A percentile compares a stretch with the other conserved stretches of the same genome.
Evolutionary conservation across 2,888 invertebrate species (phyloP).

Genomic region (Agonopterix heracliana): DNA sequence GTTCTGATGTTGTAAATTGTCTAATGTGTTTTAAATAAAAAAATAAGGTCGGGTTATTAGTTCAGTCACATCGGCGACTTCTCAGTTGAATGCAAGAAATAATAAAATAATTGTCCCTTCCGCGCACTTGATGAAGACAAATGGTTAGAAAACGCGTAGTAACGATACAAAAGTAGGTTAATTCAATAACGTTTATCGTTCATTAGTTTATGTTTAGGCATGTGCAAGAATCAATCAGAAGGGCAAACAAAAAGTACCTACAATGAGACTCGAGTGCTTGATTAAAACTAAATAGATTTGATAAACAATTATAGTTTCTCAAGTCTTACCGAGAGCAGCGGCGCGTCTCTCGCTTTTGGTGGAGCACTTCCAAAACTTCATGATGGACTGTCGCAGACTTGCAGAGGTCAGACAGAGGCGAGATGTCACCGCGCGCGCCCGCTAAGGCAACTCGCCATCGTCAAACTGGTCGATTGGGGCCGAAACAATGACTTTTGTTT

Average conservation of each 20-base stretch:
- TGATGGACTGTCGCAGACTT: constrained; percentile 23
- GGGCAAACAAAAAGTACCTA: background rate
- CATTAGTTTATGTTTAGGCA: constrained; percentile 3
- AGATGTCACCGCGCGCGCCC: constrained; percentile 51
- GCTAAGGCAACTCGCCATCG: constrained; percentile 55
- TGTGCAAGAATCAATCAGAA: background rate
- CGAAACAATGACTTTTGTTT: constrained; percentile 75
- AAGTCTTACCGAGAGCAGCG: constrained; percentile 42
- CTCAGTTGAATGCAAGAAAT: background rate
- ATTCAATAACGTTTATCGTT: constrained; percentile 21
- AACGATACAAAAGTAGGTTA: constrained; percentile 28
- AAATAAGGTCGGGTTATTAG: no score
- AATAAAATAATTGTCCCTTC: constrained; percentile 18
- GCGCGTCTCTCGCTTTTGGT: constrained; percentile 45
- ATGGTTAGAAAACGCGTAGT: constrained; percentile 29
- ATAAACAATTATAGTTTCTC: no score
- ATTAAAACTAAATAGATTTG: no score
- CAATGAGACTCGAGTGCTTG: no score
- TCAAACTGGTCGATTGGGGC: constrained; percentile 57
- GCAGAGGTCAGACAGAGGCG: constrained; percentile 26
- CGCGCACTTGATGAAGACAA: constrained; percentile 32
- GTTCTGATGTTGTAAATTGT: no score
- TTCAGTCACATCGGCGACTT: no score
- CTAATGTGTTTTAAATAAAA: no score
- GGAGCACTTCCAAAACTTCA: constrained; percentile 71